These are phyloP conservation scores for Lutraria lutraria DNA, from an alignment of 2,888 invertebrate species.

Conservation along the genomic window DNA sequence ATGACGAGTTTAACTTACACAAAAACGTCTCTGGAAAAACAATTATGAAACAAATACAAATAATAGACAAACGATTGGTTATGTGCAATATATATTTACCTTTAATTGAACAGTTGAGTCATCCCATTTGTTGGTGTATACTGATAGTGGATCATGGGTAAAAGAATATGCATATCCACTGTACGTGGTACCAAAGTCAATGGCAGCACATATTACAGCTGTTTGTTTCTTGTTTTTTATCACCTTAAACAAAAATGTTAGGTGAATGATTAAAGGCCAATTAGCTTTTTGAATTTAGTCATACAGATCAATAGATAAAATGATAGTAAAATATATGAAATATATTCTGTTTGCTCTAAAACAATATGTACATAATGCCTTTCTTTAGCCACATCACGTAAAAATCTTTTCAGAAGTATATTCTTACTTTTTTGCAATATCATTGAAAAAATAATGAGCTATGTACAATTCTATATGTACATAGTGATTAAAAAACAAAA, in stretches of 20 bases:
- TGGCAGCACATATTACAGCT: constrained; percentile 13
- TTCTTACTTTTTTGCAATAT: no score
- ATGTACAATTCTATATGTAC: no score
- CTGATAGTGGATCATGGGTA: not conserved
- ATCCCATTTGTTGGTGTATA: constrained; percentile 36
- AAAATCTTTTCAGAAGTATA: no score
- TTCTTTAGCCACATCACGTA: no score
- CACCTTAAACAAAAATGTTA: not conserved
- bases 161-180: constrained; percentile 23
- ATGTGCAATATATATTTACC: not conserved
- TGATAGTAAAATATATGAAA: no score
- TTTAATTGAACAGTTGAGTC: constrained; percentile 2
- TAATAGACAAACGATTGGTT: not conserved
- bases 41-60: not conserved
- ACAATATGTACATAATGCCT: no score
- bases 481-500: no score
- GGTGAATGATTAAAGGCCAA: not conserved
- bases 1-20: not conserved
- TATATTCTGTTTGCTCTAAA: no score
- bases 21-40: not conserved
- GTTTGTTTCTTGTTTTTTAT: not conserved
- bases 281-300: no score
- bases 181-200: constrained; percentile 32
- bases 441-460: no score
- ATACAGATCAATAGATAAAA: no score